Base-by-base conservation (phyloP, 2,113 vertebrate species). In the Rhynchomys soricoides region DNA sequence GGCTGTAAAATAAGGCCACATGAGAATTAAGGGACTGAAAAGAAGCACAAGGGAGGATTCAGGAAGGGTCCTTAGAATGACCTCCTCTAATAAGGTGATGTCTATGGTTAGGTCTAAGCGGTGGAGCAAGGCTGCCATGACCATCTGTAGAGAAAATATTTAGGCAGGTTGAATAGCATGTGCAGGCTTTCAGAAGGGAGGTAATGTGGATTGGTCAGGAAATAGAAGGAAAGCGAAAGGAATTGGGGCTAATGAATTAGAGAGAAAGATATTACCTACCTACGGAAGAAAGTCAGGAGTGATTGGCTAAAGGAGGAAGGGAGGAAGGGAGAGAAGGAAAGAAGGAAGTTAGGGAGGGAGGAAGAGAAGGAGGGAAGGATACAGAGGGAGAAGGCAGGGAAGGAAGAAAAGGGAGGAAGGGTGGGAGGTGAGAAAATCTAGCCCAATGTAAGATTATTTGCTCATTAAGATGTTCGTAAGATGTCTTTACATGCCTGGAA, bases 161-260 rank as follows among this genome's bases (percentile, higher is more conserved):
- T 37, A 52, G 57, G 12, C 50, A 86, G 45, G 31, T 8, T 3
- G 19, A 74, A 95, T n/a, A 19, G 3, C 7, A 52, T 11, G 3
- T 37, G 16, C 71, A 86, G 21, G 1, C 22, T 82, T 73, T 92
- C 50, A 75, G 68, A 26, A 86, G 21, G 43, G 68, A 95, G 81
- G 37, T 26, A 74, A 70, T 79, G 68, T 70, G 50, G 22, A 62
- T 17, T 82, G 5, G 64, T 43, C 55, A 71, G n/a, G 31, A 57
- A 95, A 62, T 40, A 66, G 15, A 57, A 96, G 68, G 71, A 50
- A 74, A 85, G 31, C 2, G 62, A 70, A 55, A 43, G 26, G 94
- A 57, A n/a, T 2, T 89, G 5, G 8, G 29, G 37, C 29, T 43
- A 94, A 70, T 40, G 45, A 86, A 83, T 16, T 92, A 59, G 43